Base-by-base conservation (phyloP, 1,140 invertebrate species). In the Nylanderia fulva region DNA sequence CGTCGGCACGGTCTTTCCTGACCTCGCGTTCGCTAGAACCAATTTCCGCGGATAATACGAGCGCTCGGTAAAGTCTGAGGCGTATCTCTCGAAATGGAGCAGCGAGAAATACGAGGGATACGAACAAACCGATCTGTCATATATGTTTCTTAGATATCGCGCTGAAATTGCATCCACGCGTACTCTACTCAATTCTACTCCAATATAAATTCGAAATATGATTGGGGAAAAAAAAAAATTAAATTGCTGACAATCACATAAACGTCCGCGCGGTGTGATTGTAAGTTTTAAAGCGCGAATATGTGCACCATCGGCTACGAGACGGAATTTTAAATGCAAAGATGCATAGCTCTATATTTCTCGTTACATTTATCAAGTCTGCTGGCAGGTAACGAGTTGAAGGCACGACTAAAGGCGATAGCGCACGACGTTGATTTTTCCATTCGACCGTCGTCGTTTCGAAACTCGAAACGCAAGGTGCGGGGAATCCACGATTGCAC, bases 1-100 rank as follows among this genome's bases (percentile, higher is more conserved):
- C 84, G 84, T 83, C 87, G 83, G 84, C 79, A 75, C 52, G 89
- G 71, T 90, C 86, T 85, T 87, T 80, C 84, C 75, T 92, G 91
- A 92, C 91, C 91, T 88, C 90, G 88, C 88, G 88, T 91, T 92
- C 86, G 86, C 89, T 90, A 84, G 90, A 91, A 92, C 91, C 91
- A 91, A 92, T 92, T 92, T 92, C 90, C 90, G 85, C 84, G 88
- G 86, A 89, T 91, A 91, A 91, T 90, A 88, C 86, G 87, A 61
- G 56, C 85, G 76, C 45, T 61, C 33, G 48, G 69, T 42, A 48
- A 82, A 56, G 63, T 45, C 42, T n/a, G 61, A 75, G 45, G 39
- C 42, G 29, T 80, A 74, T 45, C 69, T 45, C 69, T 69, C 52
- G 77, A 87, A 88, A 83, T 88, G 84, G 87, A 88, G 75, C 86